phyloP scores from a whole-genome alignment of 1,140 invertebrate genomes.

The Leptestheria dahalacensis region DNA sequence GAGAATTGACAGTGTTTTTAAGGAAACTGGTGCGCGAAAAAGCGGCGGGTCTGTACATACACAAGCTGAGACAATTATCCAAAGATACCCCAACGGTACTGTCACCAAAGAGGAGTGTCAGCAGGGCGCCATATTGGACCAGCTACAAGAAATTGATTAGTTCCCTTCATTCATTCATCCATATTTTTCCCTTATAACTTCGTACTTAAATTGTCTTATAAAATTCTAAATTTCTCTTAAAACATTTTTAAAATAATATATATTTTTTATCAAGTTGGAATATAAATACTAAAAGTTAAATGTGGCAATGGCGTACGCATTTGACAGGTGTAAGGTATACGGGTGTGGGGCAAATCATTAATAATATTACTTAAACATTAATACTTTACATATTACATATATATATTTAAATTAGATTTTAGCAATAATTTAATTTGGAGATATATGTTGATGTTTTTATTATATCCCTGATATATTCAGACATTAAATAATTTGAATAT shows the following conservation, averaged over 20 bases:
- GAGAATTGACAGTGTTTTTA: background rate
- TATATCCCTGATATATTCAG: too few relatives aligned
- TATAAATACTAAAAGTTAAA: background rate
- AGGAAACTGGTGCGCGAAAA: background rate
- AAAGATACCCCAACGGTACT: background rate
- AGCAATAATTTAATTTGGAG: too few relatives aligned
- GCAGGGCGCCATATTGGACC: background rate
- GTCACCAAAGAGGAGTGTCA: background rate
- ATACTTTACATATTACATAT: too few relatives aligned
- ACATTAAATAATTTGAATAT: too few relatives aligned
- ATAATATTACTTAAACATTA: too few relatives aligned
- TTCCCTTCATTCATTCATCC: background rate
- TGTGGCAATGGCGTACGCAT: too few relatives aligned
- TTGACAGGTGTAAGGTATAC: too few relatives aligned
- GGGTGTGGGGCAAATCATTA: too few relatives aligned
- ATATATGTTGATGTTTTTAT: too few relatives aligned
- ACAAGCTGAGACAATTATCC: background rate
- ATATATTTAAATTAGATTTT: too few relatives aligned
- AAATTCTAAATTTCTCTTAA: background rate
- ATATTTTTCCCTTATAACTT: background rate
- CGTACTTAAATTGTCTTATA: background rate
- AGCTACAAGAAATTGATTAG: background rate
- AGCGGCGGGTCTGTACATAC: background rate
- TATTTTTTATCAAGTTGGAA: too few relatives aligned
- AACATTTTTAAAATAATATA: too few relatives aligned